Base-by-base conservation (phyloP, 2,797 vertebrate genomes). In the Poecile montanus region DNA sequence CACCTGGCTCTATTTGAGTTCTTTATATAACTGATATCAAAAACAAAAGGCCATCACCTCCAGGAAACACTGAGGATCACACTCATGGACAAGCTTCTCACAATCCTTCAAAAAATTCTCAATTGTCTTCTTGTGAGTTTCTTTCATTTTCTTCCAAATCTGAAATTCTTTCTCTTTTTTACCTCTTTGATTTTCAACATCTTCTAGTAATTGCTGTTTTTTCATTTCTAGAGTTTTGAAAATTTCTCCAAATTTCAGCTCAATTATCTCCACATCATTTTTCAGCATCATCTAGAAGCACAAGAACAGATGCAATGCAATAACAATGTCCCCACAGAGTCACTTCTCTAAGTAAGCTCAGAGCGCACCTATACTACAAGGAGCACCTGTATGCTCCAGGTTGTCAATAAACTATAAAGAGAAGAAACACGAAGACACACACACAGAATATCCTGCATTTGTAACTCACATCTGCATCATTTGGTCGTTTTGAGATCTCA, bases 31-130 rank as follows among this genome's bases (percentile, higher is more conserved):
- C 22, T 34, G 19, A 20, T 22, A 54, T 6, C 11, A 80, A 73
- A 91, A 83, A 9, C 22, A 57, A 81, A 88, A 77, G n/a, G 25
- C 58, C 68, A 74, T 95, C 82, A 98, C 97, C 97, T 97, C 95
- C 54, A 98, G 93, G 85, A 98, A 98, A 51, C 61, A 74, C 77
- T 97, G 94, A 76, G 97, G 97, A 91, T 97, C 96, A 85, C 93
- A 96, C 60, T 97, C 97, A 81, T 97, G 93, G 79, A 97, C 95
- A 78, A 98, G 90, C 32, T 93, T 95, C 77, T 97, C 97, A 94
- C 97, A 97, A 11, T 97, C 97, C 72, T 95, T 96, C 77, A 98
- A 89, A 54, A 96, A 96, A 45, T 92, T 95, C 82, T 97, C 96
- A 81, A 96, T 81, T 5, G 96, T 97, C 77, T 96, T 95, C 76